Percentiles rank a stretch among this genome's conserved stretches.
Evolutionary conservation across 2,797 vertebrate species (phyloP).

Genomic region (Peromyscus attwateri): DNA sequence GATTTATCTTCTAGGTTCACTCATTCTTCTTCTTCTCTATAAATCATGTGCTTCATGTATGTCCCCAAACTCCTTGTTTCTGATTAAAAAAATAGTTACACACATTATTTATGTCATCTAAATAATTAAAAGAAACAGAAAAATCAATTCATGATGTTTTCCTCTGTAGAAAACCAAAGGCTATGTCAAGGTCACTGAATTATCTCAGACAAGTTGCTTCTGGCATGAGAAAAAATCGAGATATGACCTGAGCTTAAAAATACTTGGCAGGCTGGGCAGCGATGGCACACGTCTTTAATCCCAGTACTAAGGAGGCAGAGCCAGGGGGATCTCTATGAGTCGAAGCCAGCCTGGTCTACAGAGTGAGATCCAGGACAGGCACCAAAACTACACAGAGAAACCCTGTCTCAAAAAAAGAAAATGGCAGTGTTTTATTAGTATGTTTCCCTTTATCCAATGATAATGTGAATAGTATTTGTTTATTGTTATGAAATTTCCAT

Average conservation of each 20-base stretch:
- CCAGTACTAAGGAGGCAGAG: too few species aligned
- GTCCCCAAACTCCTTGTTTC: background rate
- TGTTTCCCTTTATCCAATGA: background rate
- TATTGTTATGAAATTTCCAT: constrained; percentile 27
- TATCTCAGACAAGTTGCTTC: background rate
- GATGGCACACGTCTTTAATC: too few species aligned
- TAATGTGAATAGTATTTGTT: background rate
- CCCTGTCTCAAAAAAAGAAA: too few species aligned
- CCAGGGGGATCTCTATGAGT: too few species aligned
- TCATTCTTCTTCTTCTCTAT: background rate
- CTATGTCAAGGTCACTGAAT: background rate
- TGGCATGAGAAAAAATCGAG: background rate
- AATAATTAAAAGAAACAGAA: background rate
- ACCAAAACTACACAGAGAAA: too few species aligned
- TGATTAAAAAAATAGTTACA: background rate
- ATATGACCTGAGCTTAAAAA: background rate
- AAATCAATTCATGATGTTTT: background rate
- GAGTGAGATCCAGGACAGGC: too few species aligned
- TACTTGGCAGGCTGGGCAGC: background rate
- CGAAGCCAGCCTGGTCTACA: too few species aligned
- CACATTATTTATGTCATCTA: background rate
- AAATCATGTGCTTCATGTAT: background rate
- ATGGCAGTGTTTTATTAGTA: background rate
- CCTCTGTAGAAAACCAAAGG: background rate
- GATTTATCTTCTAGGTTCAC: background rate